Conservation (phyloP, 2,888 invertebrate species). For the Bedellia somnulentella region DNA sequence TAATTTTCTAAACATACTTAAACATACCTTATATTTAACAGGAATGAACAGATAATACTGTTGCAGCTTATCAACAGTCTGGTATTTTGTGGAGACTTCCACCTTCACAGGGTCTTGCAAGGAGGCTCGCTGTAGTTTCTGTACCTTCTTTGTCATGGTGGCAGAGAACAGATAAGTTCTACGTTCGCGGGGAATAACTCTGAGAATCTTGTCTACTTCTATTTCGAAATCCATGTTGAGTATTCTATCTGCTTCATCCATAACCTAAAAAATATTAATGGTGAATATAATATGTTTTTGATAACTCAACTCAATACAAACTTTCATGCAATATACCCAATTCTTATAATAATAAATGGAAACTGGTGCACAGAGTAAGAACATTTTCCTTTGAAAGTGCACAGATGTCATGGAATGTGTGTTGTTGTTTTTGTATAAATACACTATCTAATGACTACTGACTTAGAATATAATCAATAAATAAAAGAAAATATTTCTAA, state of each 20-base stretch:
- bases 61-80: slow-evolving; percentile 94
- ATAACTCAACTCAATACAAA: slow-evolving; percentile 24
- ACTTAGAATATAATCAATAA: too few species aligned
- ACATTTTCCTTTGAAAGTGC: too few species aligned
- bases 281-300: not conserved
- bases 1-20: too few species aligned
- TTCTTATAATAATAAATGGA: too few species aligned
- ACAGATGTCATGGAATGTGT: too few species aligned
- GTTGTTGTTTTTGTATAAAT: too few species aligned
- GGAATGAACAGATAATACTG: slow-evolving; percentile 96
- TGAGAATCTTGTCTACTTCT: slow-evolving; percentile 94
- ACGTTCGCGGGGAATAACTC: slow-evolving; percentile 86
- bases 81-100: slow-evolving; percentile 94
- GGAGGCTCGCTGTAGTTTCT: slow-evolving; percentile 94
- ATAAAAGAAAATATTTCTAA: too few species aligned
- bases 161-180: slow-evolving; percentile 95
- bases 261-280: slow-evolving; percentile 61
- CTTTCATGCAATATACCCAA: too few species aligned
- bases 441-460: too few species aligned
- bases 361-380: too few species aligned
- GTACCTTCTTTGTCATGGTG: slow-evolving; percentile 97
- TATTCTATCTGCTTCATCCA: slow-evolving; percentile 99
- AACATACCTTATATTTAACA: slow-evolving; percentile 84
- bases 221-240: slow-evolving; percentile 99
- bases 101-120: slow-evolving; percentile 93